phyloP scores from a whole-genome alignment of 1,140 invertebrate genomes.

The Diorhabda sublineata region DNA sequence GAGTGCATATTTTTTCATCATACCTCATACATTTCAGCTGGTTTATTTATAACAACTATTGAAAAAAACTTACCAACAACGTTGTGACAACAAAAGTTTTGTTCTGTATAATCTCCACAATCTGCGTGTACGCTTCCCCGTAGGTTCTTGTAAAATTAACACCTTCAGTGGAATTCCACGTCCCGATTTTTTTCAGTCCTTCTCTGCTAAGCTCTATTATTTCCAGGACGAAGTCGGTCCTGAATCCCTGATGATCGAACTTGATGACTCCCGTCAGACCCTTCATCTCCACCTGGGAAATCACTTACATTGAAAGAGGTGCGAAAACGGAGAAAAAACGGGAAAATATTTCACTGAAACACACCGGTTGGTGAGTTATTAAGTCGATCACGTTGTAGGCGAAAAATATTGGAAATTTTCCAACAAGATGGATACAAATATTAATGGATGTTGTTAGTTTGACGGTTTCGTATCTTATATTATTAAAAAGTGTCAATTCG shows the following conservation, averaged over 20 bases:
- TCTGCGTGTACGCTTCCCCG: constrained; percentile 75
- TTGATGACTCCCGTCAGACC: constrained; percentile 90
- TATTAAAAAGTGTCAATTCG: no score
- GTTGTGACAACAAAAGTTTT: constrained; percentile 90
- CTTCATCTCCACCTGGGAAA: constrained; percentile 76
- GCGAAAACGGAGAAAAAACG: background rate
- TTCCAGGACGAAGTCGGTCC: constrained; percentile 85
- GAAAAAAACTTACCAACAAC: constrained; percentile 69
- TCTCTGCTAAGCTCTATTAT: constrained; percentile 83
- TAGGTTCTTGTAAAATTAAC: constrained; percentile 88
- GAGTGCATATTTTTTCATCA: no score
- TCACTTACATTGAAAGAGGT: constrained; percentile 2
- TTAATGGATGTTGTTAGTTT: no score
- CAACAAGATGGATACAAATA: no score
- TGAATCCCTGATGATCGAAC: constrained; percentile 90
- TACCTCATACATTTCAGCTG: background rate
- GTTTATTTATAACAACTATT: background rate
- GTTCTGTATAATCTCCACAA: constrained; percentile 84
- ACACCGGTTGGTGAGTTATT: background rate
- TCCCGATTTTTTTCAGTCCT: constrained; percentile 78
- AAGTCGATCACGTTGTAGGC: background rate
- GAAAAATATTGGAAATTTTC: no score
- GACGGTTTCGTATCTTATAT: no score
- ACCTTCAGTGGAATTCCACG: constrained; percentile 83
- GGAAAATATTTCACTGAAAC: constrained; percentile 16